Conservation (phyloP, 1,140 invertebrate genomes). For the Planococcus citri region DNA sequence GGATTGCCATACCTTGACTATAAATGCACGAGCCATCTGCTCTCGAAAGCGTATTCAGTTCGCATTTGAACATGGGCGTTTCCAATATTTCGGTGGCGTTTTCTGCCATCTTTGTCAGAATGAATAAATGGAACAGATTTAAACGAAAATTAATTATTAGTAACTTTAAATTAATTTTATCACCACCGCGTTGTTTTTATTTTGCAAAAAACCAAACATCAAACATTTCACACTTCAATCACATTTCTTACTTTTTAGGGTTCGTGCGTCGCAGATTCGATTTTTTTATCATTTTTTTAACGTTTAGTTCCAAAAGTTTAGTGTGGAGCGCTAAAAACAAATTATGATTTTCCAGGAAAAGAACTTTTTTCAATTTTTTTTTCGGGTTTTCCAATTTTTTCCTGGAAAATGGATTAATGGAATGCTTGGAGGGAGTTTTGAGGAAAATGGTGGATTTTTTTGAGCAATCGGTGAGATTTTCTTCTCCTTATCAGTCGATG, state of each 20-base stretch:
- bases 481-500: no score
- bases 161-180: neutral
- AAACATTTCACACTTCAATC: neutral
- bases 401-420: no score
- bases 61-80: neutral
- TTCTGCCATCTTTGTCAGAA: neutral
- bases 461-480: no score
- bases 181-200: slow-evolving; percentile 1
- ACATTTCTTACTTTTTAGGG: neutral
- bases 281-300: no score
- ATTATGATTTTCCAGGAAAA: no score
- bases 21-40: slow-evolving; percentile 62
- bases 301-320: no score
- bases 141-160: neutral
- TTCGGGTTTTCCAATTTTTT: no score
- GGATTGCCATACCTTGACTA: slow-evolving; percentile 43
- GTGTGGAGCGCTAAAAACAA: no score
- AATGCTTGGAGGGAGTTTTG: no score
- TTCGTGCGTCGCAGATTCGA: neutral
- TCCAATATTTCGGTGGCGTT: neutral
- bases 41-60: slow-evolving; percentile 23
- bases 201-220: neutral
- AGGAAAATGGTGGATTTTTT: no score
- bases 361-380: no score
- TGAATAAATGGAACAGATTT: neutral